phyloP scores from a whole-genome alignment of 2,888 invertebrate species.

The Diarsia mendica region DNA sequence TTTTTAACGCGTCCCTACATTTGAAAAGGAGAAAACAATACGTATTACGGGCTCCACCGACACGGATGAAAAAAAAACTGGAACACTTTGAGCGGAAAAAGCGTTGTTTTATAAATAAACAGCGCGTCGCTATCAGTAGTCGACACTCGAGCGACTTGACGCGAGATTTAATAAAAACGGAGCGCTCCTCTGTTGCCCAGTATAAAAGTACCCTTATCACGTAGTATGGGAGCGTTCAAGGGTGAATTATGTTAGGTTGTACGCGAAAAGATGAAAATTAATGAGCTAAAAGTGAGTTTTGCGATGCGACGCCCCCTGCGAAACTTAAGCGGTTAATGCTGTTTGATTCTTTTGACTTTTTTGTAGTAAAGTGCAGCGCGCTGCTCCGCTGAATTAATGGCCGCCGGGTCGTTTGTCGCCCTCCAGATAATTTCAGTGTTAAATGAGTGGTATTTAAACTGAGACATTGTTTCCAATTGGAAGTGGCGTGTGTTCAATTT shows the following conservation, averaged over 20 bases:
- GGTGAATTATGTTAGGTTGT: slow-evolving; percentile 88
- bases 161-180: slow-evolving; percentile 86
- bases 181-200: slow-evolving; percentile 76
- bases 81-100: slow-evolving; percentile 83
- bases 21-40: slow-evolving; percentile 79
- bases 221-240: slow-evolving; percentile 88
- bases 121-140: slow-evolving; percentile 85
- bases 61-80: slow-evolving; percentile 76
- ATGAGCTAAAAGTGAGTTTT: slow-evolving; percentile 88
- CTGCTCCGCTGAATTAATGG: slow-evolving; percentile 75
- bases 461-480: slow-evolving; percentile 74
- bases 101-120: slow-evolving; percentile 89
- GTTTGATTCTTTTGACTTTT: slow-evolving; percentile 80
- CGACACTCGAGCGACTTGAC: slow-evolving; percentile 87
- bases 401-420: slow-evolving; percentile 73
- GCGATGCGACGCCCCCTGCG: slow-evolving; percentile 70
- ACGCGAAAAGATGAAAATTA: slow-evolving; percentile 89
- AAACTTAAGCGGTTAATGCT: slow-evolving; percentile 80
- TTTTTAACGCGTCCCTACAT: slow-evolving; percentile 79
- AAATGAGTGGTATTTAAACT: slow-evolving; percentile 76
- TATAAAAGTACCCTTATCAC: slow-evolving; percentile 86
- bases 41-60: slow-evolving; percentile 71
- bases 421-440: slow-evolving; percentile 75
- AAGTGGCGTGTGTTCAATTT: slow-evolving; percentile 63
- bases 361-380: slow-evolving; percentile 71